These are phyloP conservation scores for Brotula barbata DNA, from an alignment of 2,797 vertebrate genomes.

Conservation along the genomic window DNA sequence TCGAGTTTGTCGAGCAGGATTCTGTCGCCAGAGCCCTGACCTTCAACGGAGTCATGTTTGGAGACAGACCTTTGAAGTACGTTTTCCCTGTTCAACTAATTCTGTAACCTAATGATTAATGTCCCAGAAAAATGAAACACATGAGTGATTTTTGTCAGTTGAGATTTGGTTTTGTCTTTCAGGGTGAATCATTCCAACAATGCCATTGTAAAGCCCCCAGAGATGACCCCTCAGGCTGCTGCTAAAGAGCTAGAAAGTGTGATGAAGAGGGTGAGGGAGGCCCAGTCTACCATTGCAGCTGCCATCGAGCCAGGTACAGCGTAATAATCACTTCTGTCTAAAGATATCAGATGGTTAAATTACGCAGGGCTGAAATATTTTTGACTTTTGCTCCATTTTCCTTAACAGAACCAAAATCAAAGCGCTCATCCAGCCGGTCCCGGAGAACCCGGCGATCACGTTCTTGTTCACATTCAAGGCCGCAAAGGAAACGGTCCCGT, in stretches of 20 bases:
- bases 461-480: slow-evolving; percentile 84
- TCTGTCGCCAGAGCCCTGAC: slow-evolving; percentile 92
- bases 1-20: slow-evolving; percentile 96
- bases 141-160: background rate
- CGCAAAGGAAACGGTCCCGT: slow-evolving; percentile 86
- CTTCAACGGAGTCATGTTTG: slow-evolving; percentile 98
- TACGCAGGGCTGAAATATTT: background rate
- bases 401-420: slow-evolving; percentile 68
- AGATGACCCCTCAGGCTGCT: slow-evolving; percentile 95
- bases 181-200: slow-evolving; percentile 99
- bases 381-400: background rate
- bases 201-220: slow-evolving; percentile 96
- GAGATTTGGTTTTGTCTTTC: slow-evolving; percentile 23
- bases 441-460: slow-evolving; percentile 74
- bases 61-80: slow-evolving; percentile 95
- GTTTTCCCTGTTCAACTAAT: slow-evolving; percentile 28
- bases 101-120: background rate
- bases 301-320: slow-evolving; percentile 92
- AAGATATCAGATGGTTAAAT: background rate
- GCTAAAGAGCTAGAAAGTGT: slow-evolving; percentile 96
- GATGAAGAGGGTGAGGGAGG: slow-evolving; percentile 97
- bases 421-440: slow-evolving; percentile 71
- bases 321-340: background rate
- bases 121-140: background rate
- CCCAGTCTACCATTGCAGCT: slow-evolving; percentile 94